Conservation (phyloP, 2,113 vertebrate genomes). For the Raphicerus campestris region DNA sequence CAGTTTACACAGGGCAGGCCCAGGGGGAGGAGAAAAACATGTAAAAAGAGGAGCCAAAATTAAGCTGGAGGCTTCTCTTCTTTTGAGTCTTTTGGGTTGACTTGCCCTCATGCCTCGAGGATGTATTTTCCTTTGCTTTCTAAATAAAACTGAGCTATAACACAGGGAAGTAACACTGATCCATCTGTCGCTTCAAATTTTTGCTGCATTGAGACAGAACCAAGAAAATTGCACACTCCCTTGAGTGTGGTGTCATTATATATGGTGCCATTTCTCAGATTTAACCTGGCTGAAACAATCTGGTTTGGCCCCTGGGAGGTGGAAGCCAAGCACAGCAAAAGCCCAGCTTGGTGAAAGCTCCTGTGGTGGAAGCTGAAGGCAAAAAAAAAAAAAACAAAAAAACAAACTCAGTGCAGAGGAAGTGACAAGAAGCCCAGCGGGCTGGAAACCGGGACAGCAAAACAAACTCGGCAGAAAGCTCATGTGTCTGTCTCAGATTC, state of each 20-base stretch:
- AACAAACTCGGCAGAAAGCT: background rate
- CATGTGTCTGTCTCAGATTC: background rate
- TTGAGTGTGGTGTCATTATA: background rate
- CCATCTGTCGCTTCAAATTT: background rate
- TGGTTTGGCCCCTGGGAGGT: accelerated
- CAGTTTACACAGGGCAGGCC: background rate
- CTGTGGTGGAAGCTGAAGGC: background rate
- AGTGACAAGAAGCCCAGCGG: background rate
- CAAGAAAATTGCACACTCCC: background rate
- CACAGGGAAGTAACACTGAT: background rate
- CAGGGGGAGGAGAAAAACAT: background rate
- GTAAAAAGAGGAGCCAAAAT: background rate
- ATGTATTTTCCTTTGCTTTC: background rate
- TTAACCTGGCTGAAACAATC: background rate
- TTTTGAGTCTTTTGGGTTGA: background rate
- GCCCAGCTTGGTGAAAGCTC: background rate
- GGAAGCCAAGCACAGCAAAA: background rate
- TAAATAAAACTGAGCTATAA: background rate
- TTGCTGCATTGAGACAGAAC: background rate
- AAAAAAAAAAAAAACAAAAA: background rate
- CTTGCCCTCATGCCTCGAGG: background rate
- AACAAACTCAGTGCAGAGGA: background rate
- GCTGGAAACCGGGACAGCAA: accelerated
- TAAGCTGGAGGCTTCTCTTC: background rate
- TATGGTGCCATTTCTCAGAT: background rate